A percentile compares a stretch with the other conserved stretches of the same genome.
phyloP scores from a whole-genome alignment of 2,113 vertebrate species.

The Ellobius talpinus region DNA sequence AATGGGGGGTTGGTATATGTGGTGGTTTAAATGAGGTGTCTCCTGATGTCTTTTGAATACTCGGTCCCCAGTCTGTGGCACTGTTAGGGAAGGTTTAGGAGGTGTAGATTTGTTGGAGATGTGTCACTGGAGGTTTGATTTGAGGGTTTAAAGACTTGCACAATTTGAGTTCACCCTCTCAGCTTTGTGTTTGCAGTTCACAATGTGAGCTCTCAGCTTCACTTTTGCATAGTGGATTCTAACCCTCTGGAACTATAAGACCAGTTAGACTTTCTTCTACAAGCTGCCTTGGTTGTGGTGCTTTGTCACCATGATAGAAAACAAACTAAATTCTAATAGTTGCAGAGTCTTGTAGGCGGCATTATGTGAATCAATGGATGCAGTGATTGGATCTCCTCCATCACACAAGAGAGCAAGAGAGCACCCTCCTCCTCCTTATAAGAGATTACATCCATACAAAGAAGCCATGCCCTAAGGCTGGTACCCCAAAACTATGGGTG shows the following conservation, averaged over 20 bases:
- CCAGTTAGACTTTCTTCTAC: background rate
- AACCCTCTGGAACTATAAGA: background rate
- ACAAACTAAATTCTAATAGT: background rate
- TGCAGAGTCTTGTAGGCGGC: too few species aligned
- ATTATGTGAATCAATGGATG: too few species aligned
- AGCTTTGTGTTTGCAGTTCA: background rate
- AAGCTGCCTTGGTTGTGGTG: background rate
- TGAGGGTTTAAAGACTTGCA: background rate
- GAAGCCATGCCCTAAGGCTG: too few species aligned
- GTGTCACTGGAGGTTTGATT: too few species aligned
- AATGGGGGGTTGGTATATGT: background rate
- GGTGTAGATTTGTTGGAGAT: too few species aligned
- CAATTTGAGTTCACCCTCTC: background rate
- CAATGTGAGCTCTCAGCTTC: background rate
- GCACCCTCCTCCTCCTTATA: too few species aligned
- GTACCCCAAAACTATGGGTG: too few species aligned
- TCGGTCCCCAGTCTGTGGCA: background rate
- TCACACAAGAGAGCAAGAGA: too few species aligned
- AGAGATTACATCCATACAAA: too few species aligned
- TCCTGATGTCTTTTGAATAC: background rate
- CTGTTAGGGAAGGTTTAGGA: background rate
- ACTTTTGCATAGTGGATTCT: background rate
- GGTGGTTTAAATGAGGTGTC: background rate
- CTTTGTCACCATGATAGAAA: background rate
- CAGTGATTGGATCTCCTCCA: too few species aligned